Conservation (phyloP, 2,888 invertebrate genomes). For the Apodemia hepburni region DNA sequence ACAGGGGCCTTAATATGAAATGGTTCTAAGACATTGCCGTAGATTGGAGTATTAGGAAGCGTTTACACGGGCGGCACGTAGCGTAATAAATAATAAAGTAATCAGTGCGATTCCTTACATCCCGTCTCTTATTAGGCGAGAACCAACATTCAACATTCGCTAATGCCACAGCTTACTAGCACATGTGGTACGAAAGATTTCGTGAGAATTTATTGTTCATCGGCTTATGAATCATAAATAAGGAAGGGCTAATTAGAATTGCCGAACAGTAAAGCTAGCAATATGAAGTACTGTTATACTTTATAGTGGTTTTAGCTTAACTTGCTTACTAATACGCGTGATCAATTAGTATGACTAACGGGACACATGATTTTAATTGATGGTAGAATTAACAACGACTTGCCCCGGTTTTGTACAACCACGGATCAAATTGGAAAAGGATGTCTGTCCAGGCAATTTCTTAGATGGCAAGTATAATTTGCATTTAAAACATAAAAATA, state of each 20-base stretch:
- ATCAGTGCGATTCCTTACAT: conserved; percentile 79
- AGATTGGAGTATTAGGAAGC: conserved; percentile 74
- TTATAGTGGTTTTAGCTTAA: conserved; percentile 26
- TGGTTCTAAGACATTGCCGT: conserved; percentile 55
- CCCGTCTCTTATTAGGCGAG: conserved; percentile 76
- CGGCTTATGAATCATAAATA: conserved; percentile 80
- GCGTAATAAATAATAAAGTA: conserved; percentile 79
- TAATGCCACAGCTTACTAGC: conserved; percentile 73
- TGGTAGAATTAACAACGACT: no score
- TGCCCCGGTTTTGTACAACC: no score
- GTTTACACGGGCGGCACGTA: conserved; percentile 78
- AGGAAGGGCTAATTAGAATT: conserved; percentile 75
- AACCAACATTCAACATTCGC: conserved; percentile 77
- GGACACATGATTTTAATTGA: no score
- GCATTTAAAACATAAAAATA: no score
- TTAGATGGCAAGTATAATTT: no score
- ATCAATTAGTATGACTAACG: neutral
- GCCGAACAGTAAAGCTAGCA: conserved; percentile 42
- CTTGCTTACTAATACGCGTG: neutral
- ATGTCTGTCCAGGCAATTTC: no score
- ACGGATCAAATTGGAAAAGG: no score
- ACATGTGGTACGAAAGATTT: conserved; percentile 78
- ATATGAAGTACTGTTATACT: conserved; percentile 39
- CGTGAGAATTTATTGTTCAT: conserved; percentile 74
- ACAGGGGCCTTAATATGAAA: conserved; percentile 39